Conservation (phyloP, 2,113 vertebrate genomes). For the Psilopogon haemacephalus region DNA sequence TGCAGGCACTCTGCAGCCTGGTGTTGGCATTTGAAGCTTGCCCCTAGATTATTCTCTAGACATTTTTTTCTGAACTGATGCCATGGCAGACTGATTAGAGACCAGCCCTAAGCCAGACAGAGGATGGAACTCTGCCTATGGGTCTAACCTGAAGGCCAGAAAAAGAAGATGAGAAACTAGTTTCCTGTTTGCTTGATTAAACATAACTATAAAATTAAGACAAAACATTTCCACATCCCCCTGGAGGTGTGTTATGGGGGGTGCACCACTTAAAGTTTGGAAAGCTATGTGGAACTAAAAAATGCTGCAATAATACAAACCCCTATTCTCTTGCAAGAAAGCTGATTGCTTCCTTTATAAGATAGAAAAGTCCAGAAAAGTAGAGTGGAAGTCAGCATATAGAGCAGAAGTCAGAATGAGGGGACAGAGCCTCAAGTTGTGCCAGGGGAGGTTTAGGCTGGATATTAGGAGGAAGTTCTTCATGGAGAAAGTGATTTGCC, state of each 20-base stretch:
- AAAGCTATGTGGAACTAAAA: background rate
- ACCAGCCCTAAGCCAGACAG: background rate
- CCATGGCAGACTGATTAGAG: background rate
- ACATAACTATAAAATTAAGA: background rate
- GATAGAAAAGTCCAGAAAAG: background rate
- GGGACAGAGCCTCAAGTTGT: no score
- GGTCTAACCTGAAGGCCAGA: background rate
- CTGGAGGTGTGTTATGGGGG: background rate
- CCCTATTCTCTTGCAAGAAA: background rate
- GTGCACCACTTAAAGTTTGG: background rate
- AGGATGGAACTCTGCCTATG: background rate
- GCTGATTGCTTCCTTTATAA: background rate
- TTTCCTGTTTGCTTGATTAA: conserved; percentile 34
- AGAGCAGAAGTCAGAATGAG: no score
- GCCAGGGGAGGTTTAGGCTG: no score
- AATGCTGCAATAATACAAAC: background rate
- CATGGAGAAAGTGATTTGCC: no score
- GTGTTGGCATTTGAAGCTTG: background rate
- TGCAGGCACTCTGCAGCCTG: background rate
- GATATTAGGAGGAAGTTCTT: no score
- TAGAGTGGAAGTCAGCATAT: background rate
- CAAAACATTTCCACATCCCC: background rate
- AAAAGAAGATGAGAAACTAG: conserved; percentile 7
- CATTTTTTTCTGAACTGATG: background rate
- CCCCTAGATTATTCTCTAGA: background rate